These are phyloP conservation scores for Albula goreensis DNA, from an alignment of 2,113 vertebrate genomes.

Conservation along the genomic window DNA sequence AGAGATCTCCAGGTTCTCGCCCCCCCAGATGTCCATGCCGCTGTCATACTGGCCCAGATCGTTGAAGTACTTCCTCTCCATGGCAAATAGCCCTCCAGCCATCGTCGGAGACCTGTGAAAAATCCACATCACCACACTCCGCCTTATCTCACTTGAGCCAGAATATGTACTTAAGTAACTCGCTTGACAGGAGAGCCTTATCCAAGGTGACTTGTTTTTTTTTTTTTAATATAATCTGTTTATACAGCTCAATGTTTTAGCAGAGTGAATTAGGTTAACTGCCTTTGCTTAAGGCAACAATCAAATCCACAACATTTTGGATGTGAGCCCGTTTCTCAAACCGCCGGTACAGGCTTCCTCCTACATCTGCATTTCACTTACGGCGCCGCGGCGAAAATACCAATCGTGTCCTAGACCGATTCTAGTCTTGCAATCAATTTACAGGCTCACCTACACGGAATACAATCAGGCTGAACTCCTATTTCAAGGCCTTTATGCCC, in stretches of 20 bases:
- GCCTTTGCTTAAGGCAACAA: background rate
- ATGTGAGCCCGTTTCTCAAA: background rate
- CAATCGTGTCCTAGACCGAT: background rate
- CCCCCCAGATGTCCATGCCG: conserved; percentile 99
- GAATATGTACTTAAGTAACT: background rate
- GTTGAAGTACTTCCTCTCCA: conserved; percentile 88
- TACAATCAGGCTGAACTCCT: too few relatives aligned
- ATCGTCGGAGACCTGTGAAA: conserved; percentile 89
- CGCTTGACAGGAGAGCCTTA: background rate
- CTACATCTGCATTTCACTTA: background rate
- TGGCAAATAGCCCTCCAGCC: conserved; percentile 96
- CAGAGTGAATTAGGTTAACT: background rate
- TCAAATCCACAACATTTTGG: background rate
- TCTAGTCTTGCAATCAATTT: background rate
- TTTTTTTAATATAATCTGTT: background rate
- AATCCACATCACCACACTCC: background rate
- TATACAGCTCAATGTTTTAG: background rate
- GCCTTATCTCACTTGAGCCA: background rate
- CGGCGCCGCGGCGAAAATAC: background rate
- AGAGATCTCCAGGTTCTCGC: conserved; percentile 96
- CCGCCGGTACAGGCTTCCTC: background rate
- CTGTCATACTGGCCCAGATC: conserved; percentile 91
- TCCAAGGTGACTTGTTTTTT: background rate
- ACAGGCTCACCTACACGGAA: background rate
- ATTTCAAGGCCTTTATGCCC: too few relatives aligned